Conservation (phyloP, 2,797 vertebrate species). For the Malurus splendens region DNA sequence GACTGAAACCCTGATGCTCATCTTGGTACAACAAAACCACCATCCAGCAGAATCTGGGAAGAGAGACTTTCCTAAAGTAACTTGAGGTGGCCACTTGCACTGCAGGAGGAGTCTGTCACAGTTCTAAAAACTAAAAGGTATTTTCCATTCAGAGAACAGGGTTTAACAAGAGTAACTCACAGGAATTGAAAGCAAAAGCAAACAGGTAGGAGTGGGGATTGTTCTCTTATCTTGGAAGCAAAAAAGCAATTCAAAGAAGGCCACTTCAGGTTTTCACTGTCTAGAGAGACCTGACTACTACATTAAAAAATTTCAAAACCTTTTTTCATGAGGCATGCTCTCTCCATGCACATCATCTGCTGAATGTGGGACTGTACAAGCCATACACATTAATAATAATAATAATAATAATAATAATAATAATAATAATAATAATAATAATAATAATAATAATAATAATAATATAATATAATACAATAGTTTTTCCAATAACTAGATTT, state of each 20-base stretch:
- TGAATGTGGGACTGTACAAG: not conserved
- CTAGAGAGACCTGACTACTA: not conserved
- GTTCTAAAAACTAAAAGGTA: not conserved
- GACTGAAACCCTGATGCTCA: not conserved
- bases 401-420: not conserved
- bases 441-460: constrained; percentile 8
- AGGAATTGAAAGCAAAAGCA: not conserved
- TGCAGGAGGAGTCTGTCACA: not conserved
- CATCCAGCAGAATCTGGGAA: not conserved
- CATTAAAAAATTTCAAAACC: not conserved
- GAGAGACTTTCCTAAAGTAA: not conserved
- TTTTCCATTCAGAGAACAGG: not conserved
- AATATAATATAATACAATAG: not conserved
- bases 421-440: constrained; percentile 8
- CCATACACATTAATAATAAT: not conserved
- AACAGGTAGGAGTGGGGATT: not conserved
- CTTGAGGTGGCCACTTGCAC: not conserved
- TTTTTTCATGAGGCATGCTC: not conserved
- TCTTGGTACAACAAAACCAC: not conserved
- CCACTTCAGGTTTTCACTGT: not conserved
- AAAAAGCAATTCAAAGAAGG: not conserved
- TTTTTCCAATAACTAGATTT: constrained; percentile 34
- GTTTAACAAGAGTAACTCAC: not conserved
- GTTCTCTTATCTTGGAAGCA: not conserved
- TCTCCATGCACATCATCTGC: not conserved